Base-by-base conservation (phyloP, 2,888 invertebrate species). In the Biston betularia region DNA sequence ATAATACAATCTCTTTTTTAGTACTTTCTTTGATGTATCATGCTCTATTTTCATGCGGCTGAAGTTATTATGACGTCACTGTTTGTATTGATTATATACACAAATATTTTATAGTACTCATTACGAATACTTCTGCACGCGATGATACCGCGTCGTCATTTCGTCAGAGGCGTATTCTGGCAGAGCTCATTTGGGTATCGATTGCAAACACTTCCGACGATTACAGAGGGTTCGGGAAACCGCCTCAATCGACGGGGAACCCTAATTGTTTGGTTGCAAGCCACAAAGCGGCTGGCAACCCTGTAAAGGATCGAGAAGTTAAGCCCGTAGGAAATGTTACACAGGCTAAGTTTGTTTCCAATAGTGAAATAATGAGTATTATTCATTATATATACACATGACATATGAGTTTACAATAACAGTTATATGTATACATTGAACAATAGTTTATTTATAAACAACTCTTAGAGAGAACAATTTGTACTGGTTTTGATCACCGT, bases 201-300 rank as follows among this genome's bases (percentile, higher is more conserved):
- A 87, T 86, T 83, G 80, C 84, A 77, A 78, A 78, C 80, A 78
- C 80, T 87, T 85, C 83, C 84, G 83, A 79, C 76, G 70, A 72
- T 74, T 64, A 69, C 69, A 69, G 38, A 56, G 74, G 70, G 73
- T 59, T 65, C 48, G 57, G 15, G 12, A 45, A 55, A 44, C 54
- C 54, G n/a, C 60, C 50, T 35, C 44, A 35, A 60, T 61, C 52
- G 65, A 45, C 50, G 52, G 56, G 42, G 42, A 62, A 62, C 48
- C 52, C 58, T 54, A 63, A 63, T 49, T 63, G 66, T 67, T 67
- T 58, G 56, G 59, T 42, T 54, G 48, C 38, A 56, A 58, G 53
- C 57, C 53, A 38, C 57, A 34, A 38, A 46, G 38, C 33, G 33
- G 49, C 53, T 24, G 14, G 15, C 34, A 42, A 8, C 35, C 15